Evolutionary conservation across 2,113 vertebrate genomes (phyloP), one percentile per base, ranked within the genome.

Genomic region (Trematomus loennbergii): DNA sequence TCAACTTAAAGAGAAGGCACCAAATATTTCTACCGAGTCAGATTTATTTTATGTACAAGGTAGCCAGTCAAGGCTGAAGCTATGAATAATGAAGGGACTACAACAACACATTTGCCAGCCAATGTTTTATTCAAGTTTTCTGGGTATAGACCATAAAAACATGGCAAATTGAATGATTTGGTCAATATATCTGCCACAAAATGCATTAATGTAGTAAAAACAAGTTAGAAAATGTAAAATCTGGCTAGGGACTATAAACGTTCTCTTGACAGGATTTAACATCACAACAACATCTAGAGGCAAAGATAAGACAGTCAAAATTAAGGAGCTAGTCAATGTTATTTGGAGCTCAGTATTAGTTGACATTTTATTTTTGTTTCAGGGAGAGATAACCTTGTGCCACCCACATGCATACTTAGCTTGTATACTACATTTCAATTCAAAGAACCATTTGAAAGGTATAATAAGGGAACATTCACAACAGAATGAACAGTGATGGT

Each of bases 71-170:
- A 54, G 13, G 29, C 20, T 13, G 15, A 17, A 53, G 72, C 17
- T 54, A 59, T 75, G 49, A 87, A 80, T 81, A 73, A 75, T 81
- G 4, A 67, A 69, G 46, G 9, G 68, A 40, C 33, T 17, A 20
- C 46, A 59, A 65, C 43, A 76, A 57, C 68, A 76, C 67, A 29
- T 29, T 29, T 67, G 29, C 50, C 29, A 72, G 5, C 3, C 13
- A 16, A 15, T 75, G 77, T 79, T 82, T 78, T 79, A 83, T 84
- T 70, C 9, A 81, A 79, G 20, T 22, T 49, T 74, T 61, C 45
- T 22, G 9, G 48, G 25, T 40, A n/a, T 9, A 12, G 16, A 0
- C 2, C 11, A 0, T 64, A 61, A 55, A 66, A 67, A 40, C 11
- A 69, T 11, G 36, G 7, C 20, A 43, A 17, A 13, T 48, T 11